Evolutionary conservation across 2,113 vertebrate species (phyloP), one percentile per base, ranked within the genome.

Genomic region (Crocuta crocuta): DNA sequence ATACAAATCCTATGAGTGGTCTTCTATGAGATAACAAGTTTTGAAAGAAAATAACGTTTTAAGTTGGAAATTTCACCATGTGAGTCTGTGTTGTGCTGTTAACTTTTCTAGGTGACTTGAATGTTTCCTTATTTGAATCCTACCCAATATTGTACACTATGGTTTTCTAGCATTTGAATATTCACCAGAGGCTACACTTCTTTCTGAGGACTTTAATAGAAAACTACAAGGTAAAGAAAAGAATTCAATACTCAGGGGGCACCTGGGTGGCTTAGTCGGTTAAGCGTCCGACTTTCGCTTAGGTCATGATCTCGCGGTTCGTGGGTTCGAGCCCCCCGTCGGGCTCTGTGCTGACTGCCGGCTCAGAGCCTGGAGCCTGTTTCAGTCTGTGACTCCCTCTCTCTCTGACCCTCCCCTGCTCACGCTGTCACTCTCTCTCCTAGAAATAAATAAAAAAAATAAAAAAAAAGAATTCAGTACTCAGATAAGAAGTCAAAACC

Each of bases 111-210:
- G 28, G 48, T 58, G 31, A 91, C 74, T 55, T 6, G 4, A 90
- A 61, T 61, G 33, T 11, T 83, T 66, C 5, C 15, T 83, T 97
- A 71, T 73, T 79, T 95, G 50, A 85, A 58, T 53, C 24, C 26
- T 81, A 90, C 33, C 10, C 16, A 78, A 21, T 93, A 82, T 89
- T 73, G 15, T 91, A 85, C 26, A 3, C 23, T 80, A 45, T 9
- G 81, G 11, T 79, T 95, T 97, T 83, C 55, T 8, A 61, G 39
- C 66, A 11, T 85, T 88, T 80, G 24, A 97, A 74, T 89, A 87
- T 83, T 95, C 21, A 2, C 35, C 63, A 58, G 8, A 91, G 13
- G 61, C 12, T 65, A 71, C 2, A 53, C n/a, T 78, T 91, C 4
- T 87, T 82, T 95, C 28, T 66, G 63, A 26, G 28, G 39, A 82